Base-by-base conservation (phyloP, 2,113 vertebrate species). In the Daubentonia madagascariensis region DNA sequence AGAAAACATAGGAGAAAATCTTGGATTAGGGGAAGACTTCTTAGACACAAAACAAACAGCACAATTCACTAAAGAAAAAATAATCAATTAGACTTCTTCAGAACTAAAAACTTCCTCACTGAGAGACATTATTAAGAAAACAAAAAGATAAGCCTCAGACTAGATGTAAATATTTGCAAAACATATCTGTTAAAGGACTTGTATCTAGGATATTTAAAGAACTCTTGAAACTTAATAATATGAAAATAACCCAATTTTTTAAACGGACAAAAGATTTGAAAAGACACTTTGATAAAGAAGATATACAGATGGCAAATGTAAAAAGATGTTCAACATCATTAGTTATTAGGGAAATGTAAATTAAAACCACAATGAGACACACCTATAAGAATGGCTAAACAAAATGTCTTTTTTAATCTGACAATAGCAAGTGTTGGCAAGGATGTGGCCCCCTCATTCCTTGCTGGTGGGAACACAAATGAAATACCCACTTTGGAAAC, bases 401-500 rank as follows among this genome's bases (percentile, higher is more conserved):
- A 61, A 61, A 12, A 57, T 61, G 25, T n/a, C 28, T 25, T 13
- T n/a, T 30, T 3, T 5, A 40, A 5, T 50, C 75, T 30, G 57
- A 67, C 48, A 25, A 9, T 6, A 81, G 16, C 57, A 43, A n/a
- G 75, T 23, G 32, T 65, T 13, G 63, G 10, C 13, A 22, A 11
- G 37, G 75, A 37, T 13, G 28, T 3, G 20, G 67, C 16, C 30
- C 63, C 7, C 67, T n/a, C 37, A 0, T 23, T 22, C 17, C 17
- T 2, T 5, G 52, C 25, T 30, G 59, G 40, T 50, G 12, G 57
- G 6, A 18, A 28, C 3, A 17, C 25, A 37, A 40, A 6, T 4
- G 13, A 25, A 0, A 0, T 32, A 7, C 52, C n/a, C 30, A 0
- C 0, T 6, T 9, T 6, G 73, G 37, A 23, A 12, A 14, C 52